These are phyloP conservation scores for Drosophila kuntzei DNA, from an alignment of 2,888 invertebrate genomes.

Conservation along the genomic window DNA sequence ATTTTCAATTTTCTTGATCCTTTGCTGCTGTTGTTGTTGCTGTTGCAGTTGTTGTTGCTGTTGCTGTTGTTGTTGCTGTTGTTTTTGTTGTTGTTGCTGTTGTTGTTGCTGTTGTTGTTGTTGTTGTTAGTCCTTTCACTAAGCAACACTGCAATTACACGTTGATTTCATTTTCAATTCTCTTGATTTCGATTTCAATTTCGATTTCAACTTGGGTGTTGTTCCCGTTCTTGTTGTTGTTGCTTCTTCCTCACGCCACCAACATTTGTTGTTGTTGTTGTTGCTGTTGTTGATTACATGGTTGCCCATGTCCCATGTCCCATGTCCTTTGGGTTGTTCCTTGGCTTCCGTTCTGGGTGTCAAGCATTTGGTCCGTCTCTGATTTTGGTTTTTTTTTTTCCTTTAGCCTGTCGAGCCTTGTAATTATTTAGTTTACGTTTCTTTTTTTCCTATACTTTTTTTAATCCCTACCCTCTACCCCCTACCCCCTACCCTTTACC, in stretches of 20 bases:
- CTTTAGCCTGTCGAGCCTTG: constrained; percentile 49
- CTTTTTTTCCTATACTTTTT: background rate
- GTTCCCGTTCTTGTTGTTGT: constrained; percentile 30
- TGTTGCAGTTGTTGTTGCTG: constrained; percentile 10
- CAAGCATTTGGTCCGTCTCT: constrained; percentile 49
- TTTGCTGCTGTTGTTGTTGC: constrained; percentile 7
- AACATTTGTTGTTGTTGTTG: constrained; percentile 32
- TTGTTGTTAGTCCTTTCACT: constrained; percentile 38
- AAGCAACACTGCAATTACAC: constrained; percentile 69
- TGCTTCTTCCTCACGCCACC: constrained; percentile 26
- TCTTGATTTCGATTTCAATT: constrained; percentile 55
- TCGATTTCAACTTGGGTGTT: constrained; percentile 45
- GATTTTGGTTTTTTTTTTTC: constrained; percentile 26
- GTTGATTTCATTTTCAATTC: constrained; percentile 47
- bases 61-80: constrained; percentile 1
- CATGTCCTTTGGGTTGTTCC: constrained; percentile 26
- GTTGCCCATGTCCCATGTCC: constrained; percentile 22
- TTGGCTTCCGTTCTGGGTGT: constrained; percentile 62
- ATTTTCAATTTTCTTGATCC: constrained; percentile 19
- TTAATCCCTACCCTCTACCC: constrained; percentile 2
- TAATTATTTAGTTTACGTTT: constrained; percentile 74
- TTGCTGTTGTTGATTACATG: constrained; percentile 15
- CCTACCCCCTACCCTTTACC: constrained; percentile 6
- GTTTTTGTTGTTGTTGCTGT: constrained; percentile 14
- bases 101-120: constrained; percentile 12